Evolutionary conservation across 2,797 vertebrate species (phyloP).

Genomic region (Stomatorhinus walkeri): DNA sequence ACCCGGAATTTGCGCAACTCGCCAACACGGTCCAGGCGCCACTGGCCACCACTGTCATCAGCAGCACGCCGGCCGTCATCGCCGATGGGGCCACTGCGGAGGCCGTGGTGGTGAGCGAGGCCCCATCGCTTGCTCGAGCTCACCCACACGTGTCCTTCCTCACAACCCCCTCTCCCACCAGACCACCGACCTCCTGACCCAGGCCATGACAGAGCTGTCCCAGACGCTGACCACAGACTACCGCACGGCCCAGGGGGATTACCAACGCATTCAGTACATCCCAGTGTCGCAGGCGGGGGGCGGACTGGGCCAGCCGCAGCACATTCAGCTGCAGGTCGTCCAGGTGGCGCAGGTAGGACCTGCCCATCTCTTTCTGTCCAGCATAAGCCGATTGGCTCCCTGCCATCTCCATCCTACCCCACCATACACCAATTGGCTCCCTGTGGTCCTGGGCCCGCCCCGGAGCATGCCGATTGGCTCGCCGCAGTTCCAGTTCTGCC

Average conservation of each 20-base stretch:
- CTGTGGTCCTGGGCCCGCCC: not conserved
- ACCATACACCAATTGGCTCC: not conserved
- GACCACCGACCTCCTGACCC: slow-evolving; percentile 93
- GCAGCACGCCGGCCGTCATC: slow-evolving; percentile 74
- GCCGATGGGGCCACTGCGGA: slow-evolving; percentile 74
- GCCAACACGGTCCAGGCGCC: slow-evolving; percentile 73
- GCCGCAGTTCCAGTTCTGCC: not conserved
- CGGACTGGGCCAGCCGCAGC: slow-evolving; percentile 76
- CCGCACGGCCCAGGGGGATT: slow-evolving; percentile 83
- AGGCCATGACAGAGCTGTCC: slow-evolving; percentile 97
- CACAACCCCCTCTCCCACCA: slow-evolving; percentile 41
- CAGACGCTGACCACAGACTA: slow-evolving; percentile 92
- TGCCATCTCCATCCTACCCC: not conserved
- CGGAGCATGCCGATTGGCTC: not conserved
- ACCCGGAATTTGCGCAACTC: slow-evolving; percentile 81
- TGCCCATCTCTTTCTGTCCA: not conserved
- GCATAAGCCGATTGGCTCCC: not conserved
- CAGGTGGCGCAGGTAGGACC: slow-evolving; percentile 84
- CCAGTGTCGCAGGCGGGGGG: slow-evolving; percentile 80
- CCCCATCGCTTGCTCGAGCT: not conserved
- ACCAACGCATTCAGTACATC: slow-evolving; percentile 95
- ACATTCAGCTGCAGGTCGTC: slow-evolving; percentile 95
- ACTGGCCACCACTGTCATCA: slow-evolving; percentile 76
- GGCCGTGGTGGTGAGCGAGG: slow-evolving; percentile 79
- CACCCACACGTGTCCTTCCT: not conserved